Base-by-base conservation (phyloP, 2,113 vertebrate genomes). In the Lepisosteus osseus region DNA sequence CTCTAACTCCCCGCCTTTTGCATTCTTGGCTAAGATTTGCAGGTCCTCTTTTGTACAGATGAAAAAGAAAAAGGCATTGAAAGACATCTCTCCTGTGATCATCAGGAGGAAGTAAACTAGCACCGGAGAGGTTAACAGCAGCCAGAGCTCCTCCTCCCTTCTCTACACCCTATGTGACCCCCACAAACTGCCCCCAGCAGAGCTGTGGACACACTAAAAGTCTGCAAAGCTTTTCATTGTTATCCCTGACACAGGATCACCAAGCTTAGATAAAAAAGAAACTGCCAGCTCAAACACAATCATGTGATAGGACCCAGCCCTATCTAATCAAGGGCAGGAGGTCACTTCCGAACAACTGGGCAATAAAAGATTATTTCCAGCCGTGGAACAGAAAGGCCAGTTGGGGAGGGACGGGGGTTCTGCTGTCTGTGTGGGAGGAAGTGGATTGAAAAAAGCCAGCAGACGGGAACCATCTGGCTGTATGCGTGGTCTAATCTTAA, bases 301-400 rank as follows among this genome's bases (percentile, higher is more conserved):
- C 86, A 87, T 85, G 91, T 90, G 94, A 95, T 93, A 93, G 93
- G 93, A 95, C 93, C 93, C 91, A 90, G 92, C 94, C 94, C 94
- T 95, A 95, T 96, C 95, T 96, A 95, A 96, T 95, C 96, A 96
- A 97, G 96, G 95, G 90, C 95, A 97, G 94, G 92, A 95, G 96
- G 96, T 96, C 94, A 98, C 94, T 98, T 98, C 96, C 96, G 93
- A 97, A 97, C 96, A 97, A 98, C 96, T 95, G 95, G 95, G 94
- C 95, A 96, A 97, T 97, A 96, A 97, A 97, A 96, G 95, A 96
- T 96, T 95, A 96, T 95, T 95, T 95, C 95, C 92, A 95, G 93
- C 85, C 90, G 65, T 91, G 93, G 92, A 94, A 93, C 88, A 92
- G 91, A 93, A 90, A 91, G 91, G 92, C 89, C 87, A 84, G 92